Evolutionary conservation across 2,888 invertebrate species (phyloP), one percentile per base, ranked within the genome.

Genomic region (Acrobasis consociella): DNA sequence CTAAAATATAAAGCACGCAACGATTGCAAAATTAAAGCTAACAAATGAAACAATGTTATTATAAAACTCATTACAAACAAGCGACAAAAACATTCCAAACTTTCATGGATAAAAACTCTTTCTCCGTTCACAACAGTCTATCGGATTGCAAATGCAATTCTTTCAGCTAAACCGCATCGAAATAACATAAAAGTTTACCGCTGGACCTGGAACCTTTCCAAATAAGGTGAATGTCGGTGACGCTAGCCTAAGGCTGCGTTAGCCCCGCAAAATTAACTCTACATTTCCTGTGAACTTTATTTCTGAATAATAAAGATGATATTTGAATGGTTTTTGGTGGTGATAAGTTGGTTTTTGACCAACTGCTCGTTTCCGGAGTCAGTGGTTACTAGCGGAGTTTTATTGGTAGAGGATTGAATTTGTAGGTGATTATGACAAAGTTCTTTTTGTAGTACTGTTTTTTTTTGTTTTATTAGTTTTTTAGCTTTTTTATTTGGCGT

Each of bases 151-250:
- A 81, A 81, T 75, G 75, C 75, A 80, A 78, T 82, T 82, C 78
- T 82, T 82, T 82, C 66, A 75, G 78, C 86, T 56, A 79, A 86
- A 87, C 88, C 87, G 82, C 87, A 91, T 88, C 86, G 87, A 85
- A 90, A 86, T 85, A 87, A 84, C 85, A 89, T 87, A 87, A 89
- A 91, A 91, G 86, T 91, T 89, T 80, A 78, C 76, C 81, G 76
- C 76, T 76, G 76, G 77, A 80, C 73, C 86, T 92, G 91, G 91
- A 89, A 79, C 80, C 77, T 78, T 75, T 89, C 91, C 91, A 91
- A 92, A 91, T 90, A 91, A 89, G 90, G 90, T 84, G 86, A 87
- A 83, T 88, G 89, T 83, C 82, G 86, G 81, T 85, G 85, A 87
- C 89, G 88, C 86, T 84, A 86, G 85, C 83, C 77, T 75, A 76